Evolutionary conservation across 2,113 vertebrate genomes (phyloP).

Genomic region (Pardalotus punctatus): DNA sequence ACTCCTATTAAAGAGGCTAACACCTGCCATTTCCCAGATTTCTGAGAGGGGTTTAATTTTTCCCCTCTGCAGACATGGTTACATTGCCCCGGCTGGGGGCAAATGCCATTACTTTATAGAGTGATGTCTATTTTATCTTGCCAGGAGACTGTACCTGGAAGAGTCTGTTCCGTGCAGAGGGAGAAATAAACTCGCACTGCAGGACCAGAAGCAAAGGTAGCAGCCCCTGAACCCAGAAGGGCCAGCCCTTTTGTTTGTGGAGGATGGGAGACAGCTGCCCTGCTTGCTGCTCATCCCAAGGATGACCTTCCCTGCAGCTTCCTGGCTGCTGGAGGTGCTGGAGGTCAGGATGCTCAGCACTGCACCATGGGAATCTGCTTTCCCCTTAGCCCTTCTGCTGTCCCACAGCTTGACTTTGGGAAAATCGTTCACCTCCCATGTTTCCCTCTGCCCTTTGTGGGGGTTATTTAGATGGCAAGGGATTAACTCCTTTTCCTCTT

Average conservation of each 20-base stretch:
- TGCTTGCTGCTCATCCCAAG: rapidly evolving
- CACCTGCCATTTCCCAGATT: slow-evolving; percentile 52
- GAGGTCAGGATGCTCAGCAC: not conserved
- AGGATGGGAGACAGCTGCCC: not conserved
- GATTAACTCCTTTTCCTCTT: not conserved
- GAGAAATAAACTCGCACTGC: not conserved
- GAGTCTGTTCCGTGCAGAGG: not conserved
- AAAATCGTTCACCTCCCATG: not conserved
- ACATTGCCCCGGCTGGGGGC: not conserved
- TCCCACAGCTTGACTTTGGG: not conserved
- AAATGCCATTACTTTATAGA: slow-evolving; percentile 43
- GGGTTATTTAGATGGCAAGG: not conserved
- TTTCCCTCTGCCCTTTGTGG: not conserved
- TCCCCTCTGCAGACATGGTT: slow-evolving; percentile 11
- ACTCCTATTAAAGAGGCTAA: slow-evolving; percentile 54
- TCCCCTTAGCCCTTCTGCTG: not conserved
- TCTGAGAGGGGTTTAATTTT: slow-evolving; percentile 49
- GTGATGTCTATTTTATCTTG: not conserved
- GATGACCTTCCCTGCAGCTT: not conserved
- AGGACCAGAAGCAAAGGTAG: not conserved
- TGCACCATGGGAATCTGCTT: not conserved
- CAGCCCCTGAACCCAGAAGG: not conserved
- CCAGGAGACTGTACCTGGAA: not conserved
- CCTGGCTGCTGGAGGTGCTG: not conserved
- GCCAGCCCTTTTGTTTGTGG: not conserved